Conservation (phyloP, 2,888 invertebrate genomes). For the Drosophila leonis region DNA sequence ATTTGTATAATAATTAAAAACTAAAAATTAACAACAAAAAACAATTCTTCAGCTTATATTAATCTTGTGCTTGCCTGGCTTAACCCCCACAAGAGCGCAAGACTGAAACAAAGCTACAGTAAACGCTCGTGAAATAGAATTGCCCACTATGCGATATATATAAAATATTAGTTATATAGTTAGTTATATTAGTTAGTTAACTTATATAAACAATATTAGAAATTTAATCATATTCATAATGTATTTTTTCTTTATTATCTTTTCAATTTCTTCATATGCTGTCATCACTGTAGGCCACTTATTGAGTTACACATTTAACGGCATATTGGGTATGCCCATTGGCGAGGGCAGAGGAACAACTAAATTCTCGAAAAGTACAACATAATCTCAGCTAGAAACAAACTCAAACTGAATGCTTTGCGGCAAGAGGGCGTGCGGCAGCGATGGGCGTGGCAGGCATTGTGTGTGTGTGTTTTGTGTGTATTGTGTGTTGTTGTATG, state of each 20-base stretch:
- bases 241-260: neutral
- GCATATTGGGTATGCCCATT: neutral
- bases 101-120: neutral
- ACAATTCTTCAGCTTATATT: no score
- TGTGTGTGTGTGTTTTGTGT: neutral
- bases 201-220: no score
- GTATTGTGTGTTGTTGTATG: neutral
- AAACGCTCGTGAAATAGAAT: neutral
- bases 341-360: slow-evolving; percentile 18
- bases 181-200: no score
- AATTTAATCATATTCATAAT: neutral
- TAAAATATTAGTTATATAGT: no score
- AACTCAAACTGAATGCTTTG: slow-evolving; percentile 26
- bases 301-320: neutral
- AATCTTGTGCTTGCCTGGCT: neutral
- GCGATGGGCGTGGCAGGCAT: slow-evolving; percentile 9
- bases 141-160: no score
- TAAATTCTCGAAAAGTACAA: slow-evolving; percentile 39
- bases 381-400: slow-evolving; percentile 44
- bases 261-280: neutral
- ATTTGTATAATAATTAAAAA: no score
- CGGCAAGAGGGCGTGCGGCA: slow-evolving; percentile 3
- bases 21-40: no score
- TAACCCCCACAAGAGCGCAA: neutral
- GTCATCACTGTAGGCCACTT: neutral